phyloP scores from a whole-genome alignment of 2,113 vertebrate genomes.

The Passer domesticus region DNA sequence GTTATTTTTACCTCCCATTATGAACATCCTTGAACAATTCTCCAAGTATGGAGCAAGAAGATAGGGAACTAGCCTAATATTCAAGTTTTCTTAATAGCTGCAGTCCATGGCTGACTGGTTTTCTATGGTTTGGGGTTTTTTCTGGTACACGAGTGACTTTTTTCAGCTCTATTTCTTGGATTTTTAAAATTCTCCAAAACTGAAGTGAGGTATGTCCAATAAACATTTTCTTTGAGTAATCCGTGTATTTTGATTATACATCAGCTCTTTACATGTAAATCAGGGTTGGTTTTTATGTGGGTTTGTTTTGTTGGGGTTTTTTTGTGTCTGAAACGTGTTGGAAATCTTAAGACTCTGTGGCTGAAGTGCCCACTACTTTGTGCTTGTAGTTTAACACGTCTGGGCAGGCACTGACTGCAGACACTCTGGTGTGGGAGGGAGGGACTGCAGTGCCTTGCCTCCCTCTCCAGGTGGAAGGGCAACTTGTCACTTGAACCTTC shows the following conservation, averaged over 20 bases:
- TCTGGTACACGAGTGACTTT: constrained; percentile 21
- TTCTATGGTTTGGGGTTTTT: constrained; percentile 63
- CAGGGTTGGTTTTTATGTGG: neutral
- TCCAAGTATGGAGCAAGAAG: constrained; percentile 6
- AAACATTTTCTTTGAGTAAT: constrained; percentile 68
- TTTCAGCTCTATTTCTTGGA: constrained; percentile 64
- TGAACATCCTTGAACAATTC: constrained; percentile 49
- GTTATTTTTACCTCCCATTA: constrained; percentile 38
- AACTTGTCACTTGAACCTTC: constrained; percentile 70
- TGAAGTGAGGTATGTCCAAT: constrained; percentile 65
- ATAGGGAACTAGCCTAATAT: neutral
- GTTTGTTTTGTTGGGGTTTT: neutral
- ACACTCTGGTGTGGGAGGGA: neutral
- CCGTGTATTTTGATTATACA: constrained; percentile 55
- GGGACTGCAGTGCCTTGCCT: neutral
- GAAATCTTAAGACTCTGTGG: constrained; percentile 51
- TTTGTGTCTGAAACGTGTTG: constrained; percentile 12
- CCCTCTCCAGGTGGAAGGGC: neutral
- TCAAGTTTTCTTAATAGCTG: constrained; percentile 70
- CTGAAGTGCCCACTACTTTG: constrained; percentile 51
- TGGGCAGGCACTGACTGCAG: constrained; percentile 18
- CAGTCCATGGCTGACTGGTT: constrained; percentile 79
- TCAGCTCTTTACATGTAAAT: constrained; percentile 65
- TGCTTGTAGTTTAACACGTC: neutral
- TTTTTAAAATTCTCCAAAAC: constrained; percentile 65